Evolutionary conservation across 2,888 invertebrate species (phyloP), one percentile per base, ranked within the genome.

Genomic region (Anoncus sp.): DNA sequence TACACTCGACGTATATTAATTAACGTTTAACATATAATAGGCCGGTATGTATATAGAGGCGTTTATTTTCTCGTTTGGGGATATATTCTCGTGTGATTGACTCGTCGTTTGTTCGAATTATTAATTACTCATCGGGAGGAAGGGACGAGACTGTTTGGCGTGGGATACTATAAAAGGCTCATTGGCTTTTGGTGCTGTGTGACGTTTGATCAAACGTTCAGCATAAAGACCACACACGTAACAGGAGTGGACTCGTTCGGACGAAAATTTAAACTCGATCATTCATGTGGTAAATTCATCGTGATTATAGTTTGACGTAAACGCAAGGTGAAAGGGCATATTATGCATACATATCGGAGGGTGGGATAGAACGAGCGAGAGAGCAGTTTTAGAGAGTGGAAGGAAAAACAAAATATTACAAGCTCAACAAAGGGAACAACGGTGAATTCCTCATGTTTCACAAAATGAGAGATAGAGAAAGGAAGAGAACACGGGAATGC

Each of bases 191-290:
- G 43, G 27, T 22, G 12, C 22, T 20, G 24, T 35, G 70, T 60
- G 62, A 71, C 62, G 66, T 75, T 72, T 72, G 71, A 78, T 78
- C 78, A 75, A 75, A 72, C 75, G 71, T 49, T 57, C 66, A 57
- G 27, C 35, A 57, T 31, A 57, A 67, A 67, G 62, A 67, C 71
- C 71, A 49, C 63, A 49, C 63, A 45, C 43, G 55, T 35, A 71
- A 49, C 20, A 43, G 16, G 65, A 65, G 35, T 35, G 62, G 43
- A 31, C 31, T 38, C 47, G 22, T 40, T 53, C 55, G 55, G 27
- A 27, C 35, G 51, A 62, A 66, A 67, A 78, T 75, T 78, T 43
- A 63, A 75, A 67, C 66, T 57, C 71, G 71, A 75, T 78, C 66
- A 72, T 47, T 57, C 67, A 66, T 51, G 66, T 43, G 62, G n/a